These are phyloP conservation scores for Gnathonemus echidnorhynchus DNA, from an alignment of 2,113 vertebrate species.

Conservation along the genomic window DNA sequence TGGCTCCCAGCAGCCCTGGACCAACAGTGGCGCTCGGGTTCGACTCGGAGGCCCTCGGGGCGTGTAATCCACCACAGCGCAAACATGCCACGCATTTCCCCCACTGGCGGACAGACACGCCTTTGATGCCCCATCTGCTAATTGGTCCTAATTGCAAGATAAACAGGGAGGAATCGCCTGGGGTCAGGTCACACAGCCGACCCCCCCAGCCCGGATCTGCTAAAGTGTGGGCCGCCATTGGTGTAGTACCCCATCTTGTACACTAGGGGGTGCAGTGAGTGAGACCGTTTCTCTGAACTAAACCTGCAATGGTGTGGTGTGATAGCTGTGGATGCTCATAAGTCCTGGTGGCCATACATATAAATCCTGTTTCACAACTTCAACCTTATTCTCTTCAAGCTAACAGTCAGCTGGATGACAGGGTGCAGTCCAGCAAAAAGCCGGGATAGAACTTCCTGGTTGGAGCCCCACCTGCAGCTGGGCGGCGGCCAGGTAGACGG, in stretches of 20 bases:
- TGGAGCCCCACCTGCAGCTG: constrained; percentile 81
- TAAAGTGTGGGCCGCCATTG: constrained; percentile 61
- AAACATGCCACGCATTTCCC: constrained; percentile 22
- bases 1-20: not conserved
- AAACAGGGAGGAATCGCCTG: not conserved
- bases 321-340: not conserved
- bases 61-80: constrained; percentile 8
- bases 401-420: not conserved
- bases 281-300: not conserved
- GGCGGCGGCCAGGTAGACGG: constrained; percentile 81
- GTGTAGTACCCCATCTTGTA: not conserved
- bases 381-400: not conserved
- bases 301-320: not conserved
- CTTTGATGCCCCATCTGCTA: constrained; percentile 6
- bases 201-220: constrained; percentile 43
- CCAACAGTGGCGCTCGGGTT: not conserved
- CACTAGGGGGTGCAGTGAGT: not conserved
- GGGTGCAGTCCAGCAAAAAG: not conserved
- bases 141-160: constrained; percentile 23
- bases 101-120: not conserved
- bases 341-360: not conserved
- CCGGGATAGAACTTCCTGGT: constrained; percentile 19
- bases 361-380: not conserved
- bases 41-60: not conserved
- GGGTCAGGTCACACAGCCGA: not conserved